These are phyloP conservation scores for Turdus rufiventris DNA, from an alignment of 2,113 vertebrate genomes.

Conservation along the genomic window DNA sequence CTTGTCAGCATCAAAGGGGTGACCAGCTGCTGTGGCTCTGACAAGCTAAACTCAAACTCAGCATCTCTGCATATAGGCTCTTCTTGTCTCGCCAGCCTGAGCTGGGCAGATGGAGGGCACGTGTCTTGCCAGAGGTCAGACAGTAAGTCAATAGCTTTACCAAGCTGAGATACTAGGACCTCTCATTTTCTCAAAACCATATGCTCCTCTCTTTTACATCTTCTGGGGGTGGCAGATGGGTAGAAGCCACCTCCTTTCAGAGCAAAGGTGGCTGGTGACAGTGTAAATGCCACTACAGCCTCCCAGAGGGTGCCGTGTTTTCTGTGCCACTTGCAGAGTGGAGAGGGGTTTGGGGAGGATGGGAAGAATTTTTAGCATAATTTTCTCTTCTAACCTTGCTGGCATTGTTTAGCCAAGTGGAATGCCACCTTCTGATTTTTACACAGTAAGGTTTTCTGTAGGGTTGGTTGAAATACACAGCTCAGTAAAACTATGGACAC, in stretches of 20 bases:
- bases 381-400: not conserved
- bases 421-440: not conserved
- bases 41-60: slow-evolving; percentile 7
- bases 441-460: not conserved
- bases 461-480: not conserved
- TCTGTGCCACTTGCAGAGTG: not conserved
- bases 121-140: slow-evolving; percentile 31
- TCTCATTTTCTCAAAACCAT: slow-evolving; percentile 37
- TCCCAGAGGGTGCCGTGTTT: not conserved
- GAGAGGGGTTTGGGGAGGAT: not conserved
- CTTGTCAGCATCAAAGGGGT: not conserved
- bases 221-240: slow-evolving; percentile 8
- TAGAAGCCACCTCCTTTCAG: not conserved
- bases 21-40: slow-evolving; percentile 35
- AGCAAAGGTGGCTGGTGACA: not conserved
- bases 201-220: slow-evolving; percentile 23
- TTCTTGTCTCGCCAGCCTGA: not conserved
- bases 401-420: not conserved
- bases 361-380: not conserved
- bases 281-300: not conserved
- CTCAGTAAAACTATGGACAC: not conserved
- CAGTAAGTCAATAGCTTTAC: slow-evolving; percentile 45
- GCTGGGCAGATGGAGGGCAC: slow-evolving; percentile 16
- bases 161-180: not conserved
- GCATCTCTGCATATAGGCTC: not conserved